phyloP scores from a whole-genome alignment of 2,888 invertebrate species.

The Chromoteleia sp. region DNA sequence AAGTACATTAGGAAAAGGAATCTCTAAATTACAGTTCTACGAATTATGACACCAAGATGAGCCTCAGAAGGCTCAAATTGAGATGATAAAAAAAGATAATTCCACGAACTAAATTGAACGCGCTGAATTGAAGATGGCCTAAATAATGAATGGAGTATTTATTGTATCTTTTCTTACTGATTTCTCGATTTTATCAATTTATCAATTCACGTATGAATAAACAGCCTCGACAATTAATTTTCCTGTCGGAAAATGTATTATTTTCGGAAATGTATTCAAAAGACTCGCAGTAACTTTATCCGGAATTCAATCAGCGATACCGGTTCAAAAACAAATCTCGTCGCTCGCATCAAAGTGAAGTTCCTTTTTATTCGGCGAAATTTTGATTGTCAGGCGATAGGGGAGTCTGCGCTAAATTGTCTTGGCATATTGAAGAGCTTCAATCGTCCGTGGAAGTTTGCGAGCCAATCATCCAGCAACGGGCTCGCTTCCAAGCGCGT shows the following conservation, averaged over 20 bases:
- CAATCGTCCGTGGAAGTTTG: constrained; percentile 60
- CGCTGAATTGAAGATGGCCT: too few relatives aligned
- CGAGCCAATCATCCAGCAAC: constrained; percentile 53
- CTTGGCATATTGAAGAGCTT: constrained; percentile 61
- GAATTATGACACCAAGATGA: too few relatives aligned
- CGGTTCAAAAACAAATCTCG: constrained; percentile 46
- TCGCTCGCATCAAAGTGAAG: constrained; percentile 40
- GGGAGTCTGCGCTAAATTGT: constrained; percentile 54
- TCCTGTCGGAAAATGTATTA: not conserved
- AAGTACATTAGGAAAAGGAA: too few relatives aligned
- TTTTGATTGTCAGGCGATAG: constrained; percentile 55
- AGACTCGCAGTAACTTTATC: constrained; percentile 42
- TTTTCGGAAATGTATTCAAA: constrained; percentile 34
- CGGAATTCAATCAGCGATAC: constrained; percentile 57
- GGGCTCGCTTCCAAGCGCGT: constrained; percentile 54
- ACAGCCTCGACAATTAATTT: constrained; percentile 22
- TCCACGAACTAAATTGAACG: too few relatives aligned
- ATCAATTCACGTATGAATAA: not conserved
- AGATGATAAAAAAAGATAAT: too few relatives aligned
- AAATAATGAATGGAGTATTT: too few relatives aligned
- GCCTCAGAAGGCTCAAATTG: too few relatives aligned
- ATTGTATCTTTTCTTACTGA: too few relatives aligned
- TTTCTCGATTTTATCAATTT: not conserved
- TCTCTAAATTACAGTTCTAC: too few relatives aligned
- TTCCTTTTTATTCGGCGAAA: constrained; percentile 31